Conservation (phyloP, 1,140 invertebrate genomes). For the Subanguina moxae region DNA sequence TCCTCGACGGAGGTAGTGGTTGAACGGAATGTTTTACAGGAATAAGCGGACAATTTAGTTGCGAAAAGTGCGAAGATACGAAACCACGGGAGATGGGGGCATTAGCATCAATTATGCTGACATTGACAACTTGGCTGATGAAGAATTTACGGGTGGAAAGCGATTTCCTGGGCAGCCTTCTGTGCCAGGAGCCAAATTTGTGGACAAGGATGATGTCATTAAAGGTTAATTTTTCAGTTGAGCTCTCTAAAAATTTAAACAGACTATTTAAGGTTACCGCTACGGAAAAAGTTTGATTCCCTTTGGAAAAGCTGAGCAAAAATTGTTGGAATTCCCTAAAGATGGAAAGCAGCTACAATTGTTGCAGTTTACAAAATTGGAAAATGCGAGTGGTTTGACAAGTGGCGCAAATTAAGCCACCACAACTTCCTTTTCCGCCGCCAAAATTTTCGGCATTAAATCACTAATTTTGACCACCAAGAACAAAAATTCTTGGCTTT, state of each 20-base stretch:
- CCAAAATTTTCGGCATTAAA: too few species aligned
- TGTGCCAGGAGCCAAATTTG: constrained; percentile 14
- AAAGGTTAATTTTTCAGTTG: constrained; percentile 11
- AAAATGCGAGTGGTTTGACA: constrained; percentile 17
- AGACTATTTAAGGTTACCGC: constrained; percentile 16
- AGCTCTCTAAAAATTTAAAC: neutral
- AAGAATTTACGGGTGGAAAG: constrained; percentile 10
- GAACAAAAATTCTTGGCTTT: constrained; percentile 11
- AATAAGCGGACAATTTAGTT: constrained; percentile 14
- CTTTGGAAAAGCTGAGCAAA: constrained; percentile 16
- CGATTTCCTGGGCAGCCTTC: neutral
- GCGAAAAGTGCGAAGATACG: constrained; percentile 27
- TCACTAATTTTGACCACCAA: neutral
- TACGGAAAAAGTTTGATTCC: constrained; percentile 29
- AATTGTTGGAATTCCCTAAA: constrained; percentile 15
- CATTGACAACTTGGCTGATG: constrained; percentile 25
- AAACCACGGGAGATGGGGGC: constrained; percentile 15
- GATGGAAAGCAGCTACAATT: constrained; percentile 39
- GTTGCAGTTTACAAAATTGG: constrained; percentile 27
- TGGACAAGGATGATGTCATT: constrained; percentile 34
- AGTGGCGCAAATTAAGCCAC: too few species aligned
- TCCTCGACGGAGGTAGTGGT: neutral
- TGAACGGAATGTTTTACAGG: neutral
- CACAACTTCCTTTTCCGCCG: too few species aligned
- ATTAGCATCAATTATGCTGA: constrained; percentile 9